phyloP scores from a whole-genome alignment of 1,140 invertebrate genomes.

The Rhagoletis pomonella region DNA sequence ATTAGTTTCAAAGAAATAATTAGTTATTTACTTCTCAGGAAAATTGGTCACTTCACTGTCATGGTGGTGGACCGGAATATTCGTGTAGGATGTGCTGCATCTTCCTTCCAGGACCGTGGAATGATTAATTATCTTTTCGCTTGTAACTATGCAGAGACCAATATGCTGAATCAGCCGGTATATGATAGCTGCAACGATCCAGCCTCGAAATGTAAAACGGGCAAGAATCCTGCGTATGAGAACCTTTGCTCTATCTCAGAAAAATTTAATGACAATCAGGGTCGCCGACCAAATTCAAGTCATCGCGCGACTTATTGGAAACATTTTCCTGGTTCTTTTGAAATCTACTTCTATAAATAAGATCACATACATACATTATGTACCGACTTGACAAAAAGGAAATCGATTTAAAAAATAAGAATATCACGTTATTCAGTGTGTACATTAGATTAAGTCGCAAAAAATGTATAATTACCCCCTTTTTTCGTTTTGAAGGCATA shows the following conservation, averaged over 20 bases:
- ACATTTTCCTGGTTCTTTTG: too few relatives aligned
- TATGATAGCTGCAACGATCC: slow-evolving; percentile 56
- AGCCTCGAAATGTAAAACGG: slow-evolving; percentile 62
- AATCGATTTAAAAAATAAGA: too few relatives aligned
- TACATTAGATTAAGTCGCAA: too few relatives aligned
- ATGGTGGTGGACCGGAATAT: slow-evolving; percentile 66
- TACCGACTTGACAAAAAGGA: too few relatives aligned
- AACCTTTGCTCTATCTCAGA: slow-evolving; percentile 64
- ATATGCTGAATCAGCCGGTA: slow-evolving; percentile 63
- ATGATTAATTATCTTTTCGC: slow-evolving; percentile 17
- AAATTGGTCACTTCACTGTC: slow-evolving; percentile 66
- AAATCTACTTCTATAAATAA: too few relatives aligned
- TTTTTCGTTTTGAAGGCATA: too few relatives aligned
- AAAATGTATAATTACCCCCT: too few relatives aligned
- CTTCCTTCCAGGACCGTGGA: not conserved
- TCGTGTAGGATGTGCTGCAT: slow-evolving; percentile 64
- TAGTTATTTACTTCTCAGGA: slow-evolving; percentile 22
- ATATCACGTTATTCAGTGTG: too few relatives aligned
- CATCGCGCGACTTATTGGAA: too few relatives aligned
- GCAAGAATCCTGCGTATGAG: slow-evolving; percentile 62
- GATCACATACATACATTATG: too few relatives aligned
- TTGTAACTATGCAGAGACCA: slow-evolving; percentile 69
- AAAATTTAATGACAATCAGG: slow-evolving; percentile 45
- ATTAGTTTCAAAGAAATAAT: not conserved
- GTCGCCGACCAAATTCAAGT: too few relatives aligned